phyloP scores from a whole-genome alignment of 2,797 vertebrate species.

The Galagoides demidoff region DNA sequence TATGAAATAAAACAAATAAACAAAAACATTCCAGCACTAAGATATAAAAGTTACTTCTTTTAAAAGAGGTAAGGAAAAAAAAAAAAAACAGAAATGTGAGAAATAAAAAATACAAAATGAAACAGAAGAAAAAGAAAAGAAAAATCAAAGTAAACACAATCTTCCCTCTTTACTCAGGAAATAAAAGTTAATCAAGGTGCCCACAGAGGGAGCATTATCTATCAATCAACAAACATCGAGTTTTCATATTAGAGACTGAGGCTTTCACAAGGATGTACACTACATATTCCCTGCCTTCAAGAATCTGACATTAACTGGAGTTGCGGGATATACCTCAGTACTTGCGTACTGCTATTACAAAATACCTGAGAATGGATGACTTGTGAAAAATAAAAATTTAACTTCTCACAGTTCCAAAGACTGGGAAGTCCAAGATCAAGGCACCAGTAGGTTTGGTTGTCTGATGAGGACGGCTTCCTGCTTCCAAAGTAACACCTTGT shows the following conservation, averaged over 20 bases:
- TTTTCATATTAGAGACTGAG: not conserved
- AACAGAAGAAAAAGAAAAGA: not conserved
- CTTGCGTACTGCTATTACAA: not conserved
- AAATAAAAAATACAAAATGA: not conserved
- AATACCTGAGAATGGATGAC: not conserved
- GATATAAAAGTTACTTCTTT: not conserved
- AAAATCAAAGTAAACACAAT: not conserved
- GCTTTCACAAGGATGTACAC: not conserved
- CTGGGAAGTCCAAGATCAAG: not conserved
- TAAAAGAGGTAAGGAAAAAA: not conserved
- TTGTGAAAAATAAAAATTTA: not conserved
- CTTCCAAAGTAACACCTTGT: not conserved
- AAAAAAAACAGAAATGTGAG: not conserved
- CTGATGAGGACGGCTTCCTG: not conserved
- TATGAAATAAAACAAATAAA: constrained; percentile 1
- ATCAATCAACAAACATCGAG: not conserved
- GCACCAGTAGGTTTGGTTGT: not conserved
- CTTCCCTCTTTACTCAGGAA: not conserved
- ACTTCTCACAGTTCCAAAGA: not conserved
- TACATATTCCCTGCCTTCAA: not conserved
- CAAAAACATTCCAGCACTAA: not conserved
- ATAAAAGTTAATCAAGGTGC: not conserved
- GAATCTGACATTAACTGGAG: not conserved
- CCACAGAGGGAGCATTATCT: not conserved
- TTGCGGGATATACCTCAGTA: not conserved